Base-by-base conservation (phyloP, 2,113 vertebrate genomes). In the Macquaria ambigua region DNA sequence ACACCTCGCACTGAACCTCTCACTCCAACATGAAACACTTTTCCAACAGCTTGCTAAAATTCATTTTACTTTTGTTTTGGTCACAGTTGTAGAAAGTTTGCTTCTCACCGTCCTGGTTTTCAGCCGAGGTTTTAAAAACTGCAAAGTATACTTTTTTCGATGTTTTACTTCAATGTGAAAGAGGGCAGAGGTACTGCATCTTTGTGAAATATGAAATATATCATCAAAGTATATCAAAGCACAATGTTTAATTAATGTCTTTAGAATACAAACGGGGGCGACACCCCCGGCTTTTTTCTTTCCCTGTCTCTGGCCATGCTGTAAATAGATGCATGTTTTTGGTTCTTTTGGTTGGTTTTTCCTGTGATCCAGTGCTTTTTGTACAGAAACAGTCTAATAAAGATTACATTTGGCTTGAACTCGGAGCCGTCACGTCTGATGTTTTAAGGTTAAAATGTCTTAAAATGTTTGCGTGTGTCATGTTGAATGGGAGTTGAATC, bases 341-440 rank as follows among this genome's bases (percentile, higher is more conserved):
- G 20, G 68, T 82, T 59, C 43, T 67, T 77, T 63, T 80, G 21
- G 52, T 83, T 48, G 67, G 67, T 76, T 89, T 88, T 82, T 87
- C 83, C 92, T 95, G 95, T 96, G 94, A 95, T 94, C 86, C 91
- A 89, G 94, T 96, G 94, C 90, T 94, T 96, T 96, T 96, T 96
- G 96, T 96, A 96, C 95, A 96, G 95, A 96, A 96, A 95, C 94
- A 87, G 91, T 94, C 93, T 94, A 96, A 96, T 96, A 96, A 96
- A 96, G 95, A 95, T 95, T 92, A 95, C 91, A 94, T 95, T 95
- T 96, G 96, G 95, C 96, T 96, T 94, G 94, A 94, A 91, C 31
- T 59, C 52, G 18, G 15, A 15, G 23, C 10, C 21, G 16, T 23
- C 25, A 0, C 6, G 71, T 41, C 53, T 71, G 23, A 1, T 58